Conservation (phyloP, 2,113 vertebrate species). For the Oreochromis niloticus region DNA sequence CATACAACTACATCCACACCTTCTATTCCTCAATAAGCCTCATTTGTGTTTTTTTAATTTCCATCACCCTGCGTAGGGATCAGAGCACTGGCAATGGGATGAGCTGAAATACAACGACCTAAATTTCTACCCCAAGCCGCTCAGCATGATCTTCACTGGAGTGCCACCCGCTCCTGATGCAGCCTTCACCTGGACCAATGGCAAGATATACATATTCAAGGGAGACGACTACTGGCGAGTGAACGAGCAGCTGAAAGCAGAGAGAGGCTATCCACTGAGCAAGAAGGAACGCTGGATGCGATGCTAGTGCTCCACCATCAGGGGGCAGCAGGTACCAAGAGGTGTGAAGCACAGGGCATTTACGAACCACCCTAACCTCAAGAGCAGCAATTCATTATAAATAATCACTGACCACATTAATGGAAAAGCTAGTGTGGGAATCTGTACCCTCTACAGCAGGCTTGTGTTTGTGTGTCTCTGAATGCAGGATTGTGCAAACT, state of each 20-base stretch:
- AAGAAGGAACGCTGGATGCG: constrained; percentile 79
- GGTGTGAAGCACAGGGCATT: not conserved
- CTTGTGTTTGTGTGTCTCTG: not conserved
- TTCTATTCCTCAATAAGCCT: not conserved
- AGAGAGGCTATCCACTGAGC: constrained; percentile 79
- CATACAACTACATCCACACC: not conserved
- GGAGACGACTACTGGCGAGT: constrained; percentile 81
- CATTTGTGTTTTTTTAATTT: not conserved
- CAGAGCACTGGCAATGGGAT: constrained; percentile 82
- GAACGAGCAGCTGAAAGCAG: constrained; percentile 70
- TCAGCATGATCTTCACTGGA: constrained; percentile 74
- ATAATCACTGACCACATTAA: not conserved
- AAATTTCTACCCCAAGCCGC: constrained; percentile 74
- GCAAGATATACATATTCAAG: constrained; percentile 82
- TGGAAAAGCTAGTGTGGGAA: not conserved
- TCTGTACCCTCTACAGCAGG: not conserved
- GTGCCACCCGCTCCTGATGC: constrained; percentile 72
- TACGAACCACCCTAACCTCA: constrained; percentile 6
- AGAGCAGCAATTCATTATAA: not conserved
- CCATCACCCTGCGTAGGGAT: constrained; percentile 44
- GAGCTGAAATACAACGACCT: constrained; percentile 73
- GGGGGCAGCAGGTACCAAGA: constrained; percentile 32
- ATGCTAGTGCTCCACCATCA: constrained; percentile 56
- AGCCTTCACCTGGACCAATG: constrained; percentile 80
- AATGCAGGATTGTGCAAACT: not conserved